Base-by-base conservation (phyloP, 2,797 vertebrate species). In the Lacerta bilineata region DNA sequence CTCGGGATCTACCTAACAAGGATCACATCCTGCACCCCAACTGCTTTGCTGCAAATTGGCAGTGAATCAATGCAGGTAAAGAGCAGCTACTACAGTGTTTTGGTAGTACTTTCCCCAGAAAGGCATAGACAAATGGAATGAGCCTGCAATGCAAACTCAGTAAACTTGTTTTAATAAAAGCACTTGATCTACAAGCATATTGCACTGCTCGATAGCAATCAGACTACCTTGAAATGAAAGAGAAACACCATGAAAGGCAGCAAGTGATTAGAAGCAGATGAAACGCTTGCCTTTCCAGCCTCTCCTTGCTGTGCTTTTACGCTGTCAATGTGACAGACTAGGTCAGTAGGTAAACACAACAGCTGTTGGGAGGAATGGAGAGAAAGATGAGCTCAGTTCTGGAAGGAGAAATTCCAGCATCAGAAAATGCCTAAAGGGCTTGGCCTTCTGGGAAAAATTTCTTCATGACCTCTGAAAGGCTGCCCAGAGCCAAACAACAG, bases 401-500 rank as follows among this genome's bases (percentile, higher is more conserved):
- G 83, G 17, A 25, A 79, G 64, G 33, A 80, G 15, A 11, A 50
- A 69, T 86, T 61, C 23, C 85, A 77, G 50, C 69, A 9, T 8
- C 46, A 61, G 50, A 68, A 66, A 0, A 8, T 8, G 69, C 29
- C 59, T 91, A n/a, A 85, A 1, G 77, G 50, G 61, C 61, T 90
- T 27, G 10, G 36, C 5, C 2, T 7, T 36, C 8, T 11, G 39
- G 59, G 5, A 18, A 3, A 4, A 13, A 91, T 71, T 7, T 17
- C 88, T 87, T 83, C 69, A n/a, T 43, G 85, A 92, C 76, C 89
- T 89, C 81, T 90, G 80, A 90, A 89, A 89, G 0, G 13, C 4
- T 39, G 17, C 50, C 86, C 13, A 9, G 5, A 88, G 69, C 41
- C 66, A 84, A 91, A 39, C 29, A 68, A 87, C 78, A 39, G 10